phyloP scores from a whole-genome alignment of 2,113 vertebrate species.

The Eonycteris spelaea region DNA sequence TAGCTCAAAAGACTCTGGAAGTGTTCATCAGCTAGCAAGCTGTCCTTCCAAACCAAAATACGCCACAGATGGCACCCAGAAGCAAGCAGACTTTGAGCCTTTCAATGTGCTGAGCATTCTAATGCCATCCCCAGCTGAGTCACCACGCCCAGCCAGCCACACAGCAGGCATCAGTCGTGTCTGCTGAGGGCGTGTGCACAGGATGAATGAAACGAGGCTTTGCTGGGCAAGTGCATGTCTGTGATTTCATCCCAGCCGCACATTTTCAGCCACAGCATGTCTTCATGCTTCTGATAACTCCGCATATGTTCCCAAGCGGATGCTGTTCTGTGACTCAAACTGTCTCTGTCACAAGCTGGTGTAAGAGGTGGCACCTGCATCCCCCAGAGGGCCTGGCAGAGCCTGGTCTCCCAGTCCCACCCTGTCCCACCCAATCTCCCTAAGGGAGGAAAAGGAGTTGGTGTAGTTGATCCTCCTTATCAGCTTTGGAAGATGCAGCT shows the following conservation, averaged over 20 bases:
- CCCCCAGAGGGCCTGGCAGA: neutral
- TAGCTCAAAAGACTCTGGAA: constrained; percentile 6
- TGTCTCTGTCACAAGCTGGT: neutral
- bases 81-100: neutral
- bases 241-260: neutral
- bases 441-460: neutral
- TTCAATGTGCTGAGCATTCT: neutral
- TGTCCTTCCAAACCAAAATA: constrained; percentile 25
- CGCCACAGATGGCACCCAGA: neutral
- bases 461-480: neutral
- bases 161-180: neutral
- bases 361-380: neutral
- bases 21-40: constrained; percentile 36
- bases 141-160: neutral
- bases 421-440: neutral
- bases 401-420: no score
- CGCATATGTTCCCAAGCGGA: neutral
- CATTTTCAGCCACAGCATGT: neutral
- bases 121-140: neutral
- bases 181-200: neutral
- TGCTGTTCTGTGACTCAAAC: neutral
- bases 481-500: neutral
- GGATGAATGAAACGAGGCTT: neutral
- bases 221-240: neutral
- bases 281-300: neutral